These are phyloP conservation scores for Panurus biarmicus DNA, from an alignment of 2,113 vertebrate genomes.

Conservation along the genomic window DNA sequence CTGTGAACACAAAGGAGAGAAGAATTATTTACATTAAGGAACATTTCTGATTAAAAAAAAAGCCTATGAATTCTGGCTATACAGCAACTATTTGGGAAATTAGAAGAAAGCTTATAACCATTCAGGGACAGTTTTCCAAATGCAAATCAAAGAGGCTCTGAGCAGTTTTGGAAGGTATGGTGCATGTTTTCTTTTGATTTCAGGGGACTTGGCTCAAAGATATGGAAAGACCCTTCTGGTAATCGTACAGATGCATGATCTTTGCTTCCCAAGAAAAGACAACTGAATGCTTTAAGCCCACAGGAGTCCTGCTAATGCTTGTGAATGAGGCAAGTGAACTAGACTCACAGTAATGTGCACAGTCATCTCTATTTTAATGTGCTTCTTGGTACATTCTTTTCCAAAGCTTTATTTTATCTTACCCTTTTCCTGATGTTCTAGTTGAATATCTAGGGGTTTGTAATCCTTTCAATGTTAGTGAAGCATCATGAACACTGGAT, in stretches of 20 bases:
- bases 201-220: neutral
- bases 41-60: neutral
- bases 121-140: neutral
- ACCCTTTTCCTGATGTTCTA: neutral
- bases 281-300: neutral
- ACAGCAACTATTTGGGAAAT: neutral
- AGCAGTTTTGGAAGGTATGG: neutral
- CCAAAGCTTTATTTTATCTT: neutral
- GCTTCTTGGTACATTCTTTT: neutral
- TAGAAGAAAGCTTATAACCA: neutral
- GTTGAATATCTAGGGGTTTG: neutral
- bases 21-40: neutral
- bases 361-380: neutral
- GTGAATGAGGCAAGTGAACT: neutral
- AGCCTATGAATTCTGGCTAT: neutral
- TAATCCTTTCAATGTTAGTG: neutral
- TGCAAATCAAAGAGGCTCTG: neutral
- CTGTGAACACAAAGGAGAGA: neutral
- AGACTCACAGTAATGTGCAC: neutral
- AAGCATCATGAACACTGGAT: constrained; percentile 13
- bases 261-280: neutral
- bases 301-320: neutral
- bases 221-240: neutral
- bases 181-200: neutral
- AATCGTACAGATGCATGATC: neutral